Evolutionary conservation across 2,888 invertebrate genomes (phyloP).

Genomic region (Agrilus biguttatus): DNA sequence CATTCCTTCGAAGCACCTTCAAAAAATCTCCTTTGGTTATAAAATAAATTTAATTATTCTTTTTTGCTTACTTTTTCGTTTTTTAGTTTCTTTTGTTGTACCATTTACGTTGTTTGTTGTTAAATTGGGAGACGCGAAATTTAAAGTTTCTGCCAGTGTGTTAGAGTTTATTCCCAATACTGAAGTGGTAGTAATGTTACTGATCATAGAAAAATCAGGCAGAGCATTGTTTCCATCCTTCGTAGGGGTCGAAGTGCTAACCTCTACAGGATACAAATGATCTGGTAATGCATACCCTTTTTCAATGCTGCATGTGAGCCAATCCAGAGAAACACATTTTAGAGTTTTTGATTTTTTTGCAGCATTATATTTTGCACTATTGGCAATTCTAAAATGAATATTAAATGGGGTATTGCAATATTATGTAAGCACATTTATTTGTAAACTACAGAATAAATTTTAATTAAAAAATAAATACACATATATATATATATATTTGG

Average conservation of each 20-base stretch:
- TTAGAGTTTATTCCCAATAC: not conserved
- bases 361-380: slow-evolving; percentile 60
- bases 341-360: slow-evolving; percentile 33
- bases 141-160: slow-evolving; percentile 10
- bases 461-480: too few species aligned
- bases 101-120: slow-evolving; percentile 2
- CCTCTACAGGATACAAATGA: slow-evolving; percentile 41
- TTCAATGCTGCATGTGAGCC: slow-evolving; percentile 67
- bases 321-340: slow-evolving; percentile 58
- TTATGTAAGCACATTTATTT: too few species aligned
- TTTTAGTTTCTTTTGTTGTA: not conserved
- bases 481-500: too few species aligned
- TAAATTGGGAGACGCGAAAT: slow-evolving; percentile 4
- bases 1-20: slow-evolving; percentile 10
- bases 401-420: slow-evolving; percentile 3
- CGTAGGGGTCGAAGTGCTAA: slow-evolving; percentile 58
- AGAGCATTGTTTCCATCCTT: slow-evolving; percentile 30
- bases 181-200: slow-evolving; percentile 22
- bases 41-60: too few species aligned
- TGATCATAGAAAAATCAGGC: slow-evolving; percentile 36
- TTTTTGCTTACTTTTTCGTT: slow-evolving; percentile 6
- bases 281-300: slow-evolving; percentile 55
- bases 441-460: too few species aligned
- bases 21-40: slow-evolving; percentile 1
- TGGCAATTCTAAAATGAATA: slow-evolving; percentile 38